These are phyloP conservation scores for Protophormia terraenovae DNA, from an alignment of 2,888 invertebrate genomes.

Conservation along the genomic window DNA sequence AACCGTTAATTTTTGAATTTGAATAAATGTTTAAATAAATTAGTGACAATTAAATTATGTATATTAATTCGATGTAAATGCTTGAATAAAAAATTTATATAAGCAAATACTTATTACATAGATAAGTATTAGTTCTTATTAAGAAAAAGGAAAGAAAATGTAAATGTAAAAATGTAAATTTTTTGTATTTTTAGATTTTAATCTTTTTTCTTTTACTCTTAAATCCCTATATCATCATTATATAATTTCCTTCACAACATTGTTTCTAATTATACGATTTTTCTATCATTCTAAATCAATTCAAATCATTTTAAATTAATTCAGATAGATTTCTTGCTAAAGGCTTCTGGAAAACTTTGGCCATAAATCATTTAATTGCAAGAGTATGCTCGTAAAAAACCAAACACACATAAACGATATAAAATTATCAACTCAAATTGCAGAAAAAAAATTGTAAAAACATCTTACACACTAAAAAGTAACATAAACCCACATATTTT, in stretches of 20 bases:
- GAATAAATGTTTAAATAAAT: no score
- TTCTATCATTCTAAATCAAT: background rate
- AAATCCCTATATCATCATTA: background rate
- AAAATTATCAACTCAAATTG: constrained; percentile 47
- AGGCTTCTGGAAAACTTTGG: constrained; percentile 13
- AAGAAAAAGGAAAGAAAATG: no score
- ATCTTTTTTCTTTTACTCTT: background rate
- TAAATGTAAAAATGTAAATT: no score
- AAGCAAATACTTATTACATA: no score
- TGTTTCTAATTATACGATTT: constrained; percentile 26
- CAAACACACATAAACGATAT: constrained; percentile 44
- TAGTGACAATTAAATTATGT: no score
- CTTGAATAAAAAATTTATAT: no score
- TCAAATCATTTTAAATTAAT: background rate
- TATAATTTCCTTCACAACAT: constrained; percentile 1
- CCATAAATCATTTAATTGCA: constrained; percentile 40
- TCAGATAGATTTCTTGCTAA: background rate
- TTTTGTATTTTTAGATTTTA: no score
- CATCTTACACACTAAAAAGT: constrained; percentile 30
- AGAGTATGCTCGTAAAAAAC: background rate
- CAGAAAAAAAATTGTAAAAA: background rate
- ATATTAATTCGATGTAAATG: no score
- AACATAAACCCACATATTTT: constrained; percentile 60
- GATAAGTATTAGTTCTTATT: no score
- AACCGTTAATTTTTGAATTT: background rate